These are phyloP conservation scores for Blastomussa wellsi DNA, from an alignment of 92 coral and sea anemone genomes.

Conservation along the genomic window DNA sequence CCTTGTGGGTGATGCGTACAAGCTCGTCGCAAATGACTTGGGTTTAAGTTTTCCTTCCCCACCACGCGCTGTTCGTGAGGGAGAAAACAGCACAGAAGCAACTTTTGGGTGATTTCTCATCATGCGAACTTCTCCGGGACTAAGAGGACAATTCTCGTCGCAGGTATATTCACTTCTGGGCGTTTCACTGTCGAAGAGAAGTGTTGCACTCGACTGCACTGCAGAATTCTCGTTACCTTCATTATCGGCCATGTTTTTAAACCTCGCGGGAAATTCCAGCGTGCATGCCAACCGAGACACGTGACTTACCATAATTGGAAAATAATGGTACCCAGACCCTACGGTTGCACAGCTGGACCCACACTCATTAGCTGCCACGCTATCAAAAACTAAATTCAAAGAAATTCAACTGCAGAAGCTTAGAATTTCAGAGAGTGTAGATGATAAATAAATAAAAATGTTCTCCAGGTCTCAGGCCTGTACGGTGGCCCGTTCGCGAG, in stretches of 20 bases:
- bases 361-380: too few species aligned
- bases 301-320: conserved; percentile 36
- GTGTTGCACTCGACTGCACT: conserved; percentile 14
- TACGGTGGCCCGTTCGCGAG: too few species aligned
- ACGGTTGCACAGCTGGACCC: too few species aligned
- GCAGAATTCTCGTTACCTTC: conserved; percentile 29
- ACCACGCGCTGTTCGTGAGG: conserved; percentile 66
- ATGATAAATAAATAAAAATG: too few species aligned
- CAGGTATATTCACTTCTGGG: conserved; percentile 19
- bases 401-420: too few species aligned
- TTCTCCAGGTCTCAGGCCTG: too few species aligned
- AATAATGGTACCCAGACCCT: not conserved
- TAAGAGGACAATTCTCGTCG: conserved; percentile 73
- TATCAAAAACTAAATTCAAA: too few species aligned
- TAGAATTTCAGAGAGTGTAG: too few species aligned
- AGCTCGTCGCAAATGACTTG: conserved; percentile 66
- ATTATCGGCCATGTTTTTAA: conserved; percentile 89
- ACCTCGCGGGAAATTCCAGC: conserved; percentile 73
- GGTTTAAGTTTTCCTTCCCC: conserved; percentile 60
- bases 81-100: conserved; percentile 72
- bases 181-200: conserved; percentile 20
- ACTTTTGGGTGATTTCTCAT: conserved; percentile 91
- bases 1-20: conserved; percentile 35
- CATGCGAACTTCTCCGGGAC: conserved; percentile 66
- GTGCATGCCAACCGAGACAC: conserved; percentile 62